Conservation (phyloP, 92 coral and sea anemone species). For the Bergia sp. region DNA sequence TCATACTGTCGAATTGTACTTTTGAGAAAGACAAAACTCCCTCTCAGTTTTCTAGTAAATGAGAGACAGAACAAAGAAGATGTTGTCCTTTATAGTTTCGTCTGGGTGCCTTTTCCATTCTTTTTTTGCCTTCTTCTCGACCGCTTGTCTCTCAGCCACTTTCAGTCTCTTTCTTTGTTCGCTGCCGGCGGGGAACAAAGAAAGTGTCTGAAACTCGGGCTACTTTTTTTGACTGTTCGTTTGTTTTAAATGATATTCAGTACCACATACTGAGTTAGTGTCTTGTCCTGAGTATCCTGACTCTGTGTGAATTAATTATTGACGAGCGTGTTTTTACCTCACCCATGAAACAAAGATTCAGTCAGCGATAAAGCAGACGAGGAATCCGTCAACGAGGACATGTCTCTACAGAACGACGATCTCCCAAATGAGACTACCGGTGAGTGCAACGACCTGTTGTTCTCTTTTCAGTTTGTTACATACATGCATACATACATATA, state of each 20-base stretch:
- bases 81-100: neutral
- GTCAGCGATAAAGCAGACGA: neutral
- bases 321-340: neutral
- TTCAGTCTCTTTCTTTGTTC: no score
- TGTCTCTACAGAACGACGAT: neutral
- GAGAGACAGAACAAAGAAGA: neutral
- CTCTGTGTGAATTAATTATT: neutral
- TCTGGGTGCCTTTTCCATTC: neutral
- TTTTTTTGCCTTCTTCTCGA: neutral
- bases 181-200: no score
- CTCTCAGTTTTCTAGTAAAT: neutral
- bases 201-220: no score
- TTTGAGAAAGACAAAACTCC: neutral
- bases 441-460: neutral
- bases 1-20: neutral
- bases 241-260: no score
- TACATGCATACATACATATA: neutral
- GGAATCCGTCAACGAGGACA: neutral
- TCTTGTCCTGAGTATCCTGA: neutral
- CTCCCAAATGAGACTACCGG: slow-evolving; percentile 14
- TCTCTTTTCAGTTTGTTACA: no score
- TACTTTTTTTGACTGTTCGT: no score
- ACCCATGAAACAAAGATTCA: neutral
- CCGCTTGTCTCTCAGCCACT: neutral
- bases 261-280: no score